Evolutionary conservation across 2,888 invertebrate genomes (phyloP).

Genomic region (Petrolisthes cinctipes): DNA sequence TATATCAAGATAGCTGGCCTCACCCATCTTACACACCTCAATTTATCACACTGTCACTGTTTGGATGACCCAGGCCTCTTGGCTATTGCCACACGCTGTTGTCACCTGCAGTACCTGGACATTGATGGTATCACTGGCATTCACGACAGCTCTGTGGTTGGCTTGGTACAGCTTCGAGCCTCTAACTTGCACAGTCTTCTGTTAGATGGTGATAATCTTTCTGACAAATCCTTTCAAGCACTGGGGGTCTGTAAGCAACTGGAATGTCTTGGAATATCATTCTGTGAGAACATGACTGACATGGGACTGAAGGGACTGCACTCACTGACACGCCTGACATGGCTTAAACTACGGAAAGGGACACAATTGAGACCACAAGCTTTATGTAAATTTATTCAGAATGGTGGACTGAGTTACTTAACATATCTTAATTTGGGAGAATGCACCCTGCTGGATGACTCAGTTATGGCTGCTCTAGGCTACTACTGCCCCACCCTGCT

Average conservation of each 20-base stretch:
- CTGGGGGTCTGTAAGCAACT: constrained; percentile 50
- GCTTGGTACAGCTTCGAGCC: constrained; percentile 35
- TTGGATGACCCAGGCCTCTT: constrained; percentile 58
- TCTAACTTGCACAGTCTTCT: constrained; percentile 43
- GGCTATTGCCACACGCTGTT: constrained; percentile 51
- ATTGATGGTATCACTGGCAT: constrained; percentile 64
- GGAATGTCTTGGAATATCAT: constrained; percentile 60
- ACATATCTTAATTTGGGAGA: constrained; percentile 62
- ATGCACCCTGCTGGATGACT: constrained; percentile 61
- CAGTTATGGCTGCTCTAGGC: constrained; percentile 52
- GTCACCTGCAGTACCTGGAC: constrained; percentile 55
- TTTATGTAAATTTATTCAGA: constrained; percentile 48
- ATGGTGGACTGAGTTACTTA: constrained; percentile 39
- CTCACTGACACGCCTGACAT: constrained; percentile 47
- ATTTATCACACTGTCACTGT: constrained; percentile 63
- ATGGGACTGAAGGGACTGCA: constrained; percentile 53
- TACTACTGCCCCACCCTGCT: constrained; percentile 51
- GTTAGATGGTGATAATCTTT: constrained; percentile 65
- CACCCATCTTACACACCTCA: constrained; percentile 49
- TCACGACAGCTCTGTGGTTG: constrained; percentile 51
- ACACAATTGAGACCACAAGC: constrained; percentile 53
- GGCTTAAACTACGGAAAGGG: constrained; percentile 62
- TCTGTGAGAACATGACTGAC: constrained; percentile 64
- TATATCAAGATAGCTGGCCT: constrained; percentile 44
- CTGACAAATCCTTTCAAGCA: constrained; percentile 55